Evolutionary conservation across 1,140 invertebrate species (phyloP).

Genomic region (Steinernema feltiae): DNA sequence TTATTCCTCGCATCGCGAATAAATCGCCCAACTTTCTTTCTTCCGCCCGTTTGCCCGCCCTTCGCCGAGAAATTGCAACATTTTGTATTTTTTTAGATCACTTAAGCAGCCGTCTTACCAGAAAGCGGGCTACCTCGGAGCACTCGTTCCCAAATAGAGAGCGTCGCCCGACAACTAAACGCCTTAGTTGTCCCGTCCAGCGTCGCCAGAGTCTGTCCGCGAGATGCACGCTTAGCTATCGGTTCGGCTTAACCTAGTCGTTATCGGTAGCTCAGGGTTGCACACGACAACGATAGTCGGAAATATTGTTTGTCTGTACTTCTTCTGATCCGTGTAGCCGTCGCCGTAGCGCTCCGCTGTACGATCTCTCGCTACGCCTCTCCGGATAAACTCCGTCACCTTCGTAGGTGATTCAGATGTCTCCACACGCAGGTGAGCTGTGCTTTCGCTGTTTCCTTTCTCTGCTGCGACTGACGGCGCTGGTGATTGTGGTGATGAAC

Average conservation of each 20-base stretch:
- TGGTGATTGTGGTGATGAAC: too few species aligned
- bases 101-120: not conserved
- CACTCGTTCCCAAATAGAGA: constrained; percentile 4
- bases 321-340: not conserved
- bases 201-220: not conserved
- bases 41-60: too few species aligned
- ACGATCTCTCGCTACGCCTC: not conserved
- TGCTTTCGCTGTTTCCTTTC: not conserved
- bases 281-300: not conserved
- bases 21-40: too few species aligned
- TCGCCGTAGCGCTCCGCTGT: not conserved
- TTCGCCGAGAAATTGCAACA: not conserved
- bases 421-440: not conserved
- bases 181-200: constrained; percentile 10
- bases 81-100: not conserved
- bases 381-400: too few species aligned
- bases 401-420: too few species aligned
- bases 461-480: too few species aligned
- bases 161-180: constrained; percentile 9
- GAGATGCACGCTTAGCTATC: constrained; percentile 4
- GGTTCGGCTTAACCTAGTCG: not conserved
- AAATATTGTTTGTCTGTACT: not conserved
- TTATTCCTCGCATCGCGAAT: too few species aligned
- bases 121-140: not conserved
- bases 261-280: constrained; percentile 1